A percentile compares a stretch with the other conserved stretches of the same genome.
Evolutionary conservation across 1,140 invertebrate genomes (phyloP).

Genomic region (Caenorhabditis briggsae): DNA sequence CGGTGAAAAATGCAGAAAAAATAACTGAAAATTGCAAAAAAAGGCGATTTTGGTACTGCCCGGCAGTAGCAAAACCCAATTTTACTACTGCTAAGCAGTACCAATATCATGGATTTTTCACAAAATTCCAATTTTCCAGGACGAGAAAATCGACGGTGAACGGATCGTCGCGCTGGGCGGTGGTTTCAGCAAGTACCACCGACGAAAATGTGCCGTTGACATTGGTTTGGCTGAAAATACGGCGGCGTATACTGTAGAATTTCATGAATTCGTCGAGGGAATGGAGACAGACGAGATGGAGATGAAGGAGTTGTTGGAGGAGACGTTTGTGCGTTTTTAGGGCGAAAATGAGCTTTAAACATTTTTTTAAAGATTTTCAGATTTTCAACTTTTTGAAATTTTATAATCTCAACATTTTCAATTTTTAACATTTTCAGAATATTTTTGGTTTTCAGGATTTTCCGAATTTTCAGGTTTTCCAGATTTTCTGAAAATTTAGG

Average conservation of each 20-base stretch:
- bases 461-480: too few relatives aligned
- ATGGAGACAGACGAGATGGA: slow-evolving; percentile 52
- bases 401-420: background rate
- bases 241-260: slow-evolving; percentile 55
- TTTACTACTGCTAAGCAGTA: too few relatives aligned
- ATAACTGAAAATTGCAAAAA: too few relatives aligned
- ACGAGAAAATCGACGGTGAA: slow-evolving; percentile 6
- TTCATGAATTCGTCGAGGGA: slow-evolving; percentile 38
- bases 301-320: slow-evolving; percentile 50
- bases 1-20: too few relatives aligned
- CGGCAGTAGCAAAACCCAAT: too few relatives aligned
- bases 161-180: slow-evolving; percentile 61
- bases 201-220: slow-evolving; percentile 65
- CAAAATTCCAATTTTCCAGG: background rate
- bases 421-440: too few relatives aligned
- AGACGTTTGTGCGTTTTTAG: slow-evolving; percentile 56
- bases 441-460: too few relatives aligned
- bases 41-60: too few relatives aligned
- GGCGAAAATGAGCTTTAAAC: background rate
- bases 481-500: too few relatives aligned
- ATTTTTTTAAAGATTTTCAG: background rate
- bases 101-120: too few relatives aligned
- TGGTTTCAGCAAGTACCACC: slow-evolving; percentile 62
- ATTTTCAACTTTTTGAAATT: background rate
- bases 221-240: slow-evolving; percentile 53